Conservation (phyloP, 2,113 vertebrate species). For the Malurus melanocephalus region DNA sequence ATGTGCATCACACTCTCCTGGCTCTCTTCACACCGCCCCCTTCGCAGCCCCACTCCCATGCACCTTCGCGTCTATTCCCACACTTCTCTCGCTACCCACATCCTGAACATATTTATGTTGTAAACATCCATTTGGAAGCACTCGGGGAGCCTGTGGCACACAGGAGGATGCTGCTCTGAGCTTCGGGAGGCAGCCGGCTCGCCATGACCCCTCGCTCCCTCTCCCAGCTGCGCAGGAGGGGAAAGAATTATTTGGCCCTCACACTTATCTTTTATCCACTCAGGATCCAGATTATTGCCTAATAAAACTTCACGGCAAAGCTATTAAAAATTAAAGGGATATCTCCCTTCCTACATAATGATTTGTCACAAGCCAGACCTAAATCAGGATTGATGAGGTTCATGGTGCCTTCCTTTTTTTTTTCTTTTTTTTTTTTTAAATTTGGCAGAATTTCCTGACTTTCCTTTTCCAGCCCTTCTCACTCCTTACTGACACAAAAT, state of each 20-base stretch:
- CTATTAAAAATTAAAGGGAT: slow-evolving; percentile 63
- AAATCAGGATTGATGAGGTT: slow-evolving; percentile 34
- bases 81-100: slow-evolving; percentile 65
- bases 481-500: neutral
- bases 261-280: slow-evolving; percentile 49
- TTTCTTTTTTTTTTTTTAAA: neutral
- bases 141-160: slow-evolving; percentile 28
- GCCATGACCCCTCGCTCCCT: neutral
- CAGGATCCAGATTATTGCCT: slow-evolving; percentile 54
- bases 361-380: slow-evolving; percentile 48
- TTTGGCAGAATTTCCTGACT: neutral
- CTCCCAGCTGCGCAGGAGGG: neutral
- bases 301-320: slow-evolving; percentile 61
- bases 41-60: slow-evolving; percentile 63
- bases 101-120: slow-evolving; percentile 68
- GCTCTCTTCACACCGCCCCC: slow-evolving; percentile 68
- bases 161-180: slow-evolving; percentile 21
- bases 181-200: neutral
- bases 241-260: slow-evolving; percentile 28
- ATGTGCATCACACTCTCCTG: slow-evolving; percentile 67
- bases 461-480: neutral
- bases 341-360: slow-evolving; percentile 51
- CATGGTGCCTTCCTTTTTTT: neutral
- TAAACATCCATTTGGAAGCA: slow-evolving; percentile 65
- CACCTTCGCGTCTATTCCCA: slow-evolving; percentile 64